Percentiles rank a stretch among this genome's conserved stretches.
Evolutionary conservation across 2,113 vertebrate species (phyloP).

Genomic region (Amblyopsis rosae): DNA sequence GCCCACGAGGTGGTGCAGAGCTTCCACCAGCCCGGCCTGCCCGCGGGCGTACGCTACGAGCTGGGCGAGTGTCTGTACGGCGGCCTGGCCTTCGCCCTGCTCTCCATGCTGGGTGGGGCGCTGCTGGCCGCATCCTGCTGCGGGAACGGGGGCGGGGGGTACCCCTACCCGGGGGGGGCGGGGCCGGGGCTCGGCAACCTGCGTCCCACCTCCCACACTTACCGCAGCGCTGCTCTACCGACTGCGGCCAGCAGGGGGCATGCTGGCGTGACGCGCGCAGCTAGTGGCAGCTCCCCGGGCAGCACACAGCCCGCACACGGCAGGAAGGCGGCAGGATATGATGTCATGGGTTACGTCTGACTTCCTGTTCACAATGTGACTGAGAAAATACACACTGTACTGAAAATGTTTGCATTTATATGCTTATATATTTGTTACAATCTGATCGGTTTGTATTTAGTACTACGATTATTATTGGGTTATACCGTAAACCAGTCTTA

Average conservation of each 20-base stretch:
- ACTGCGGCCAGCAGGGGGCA: conserved; percentile 45
- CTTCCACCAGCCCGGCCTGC: conserved; percentile 85
- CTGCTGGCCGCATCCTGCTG: conserved; percentile 87
- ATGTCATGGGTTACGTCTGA: conserved; percentile 78
- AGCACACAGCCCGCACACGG: conserved; percentile 13
- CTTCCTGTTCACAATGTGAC: too few relatives aligned
- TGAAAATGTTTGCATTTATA: too few relatives aligned
- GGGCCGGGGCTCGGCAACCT: neutral
- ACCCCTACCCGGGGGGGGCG: conserved; percentile 65
- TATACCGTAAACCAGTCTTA: too few relatives aligned
- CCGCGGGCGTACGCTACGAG: conserved; percentile 87
- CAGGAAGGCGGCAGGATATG: conserved; percentile 73
- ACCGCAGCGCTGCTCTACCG: conserved; percentile 55
- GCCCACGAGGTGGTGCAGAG: conserved; percentile 88
- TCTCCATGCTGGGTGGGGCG: conserved; percentile 85
- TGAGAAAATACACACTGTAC: too few relatives aligned
- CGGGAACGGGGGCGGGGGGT: conserved; percentile 47
- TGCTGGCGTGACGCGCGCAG: conserved; percentile 43
- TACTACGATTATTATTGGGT: too few relatives aligned
- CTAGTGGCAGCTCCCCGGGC: conserved; percentile 53
- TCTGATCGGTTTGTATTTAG: too few relatives aligned
- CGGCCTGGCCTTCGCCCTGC: conserved; percentile 84
- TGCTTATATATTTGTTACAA: too few relatives aligned
- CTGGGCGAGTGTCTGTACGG: conserved; percentile 90
- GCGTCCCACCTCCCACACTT: conserved; percentile 57